A percentile compares a stretch with the other conserved stretches of the same genome.
Conservation (phyloP, 2,888 invertebrate genomes). For the Mythimna vitellina region DNA sequence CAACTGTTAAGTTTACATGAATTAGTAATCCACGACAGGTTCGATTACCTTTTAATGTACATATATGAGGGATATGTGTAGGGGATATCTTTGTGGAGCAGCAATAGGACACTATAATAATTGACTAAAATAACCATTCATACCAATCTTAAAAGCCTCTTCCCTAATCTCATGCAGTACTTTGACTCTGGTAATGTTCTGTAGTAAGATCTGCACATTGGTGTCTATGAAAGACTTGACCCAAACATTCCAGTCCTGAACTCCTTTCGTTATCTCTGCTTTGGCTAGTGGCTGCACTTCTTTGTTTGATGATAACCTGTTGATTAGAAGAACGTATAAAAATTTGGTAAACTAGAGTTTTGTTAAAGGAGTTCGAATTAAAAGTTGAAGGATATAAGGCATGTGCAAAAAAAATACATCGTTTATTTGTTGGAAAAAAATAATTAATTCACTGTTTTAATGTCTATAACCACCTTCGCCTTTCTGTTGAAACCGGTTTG, state of each 20-base stretch:
- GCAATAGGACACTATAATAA: not conserved
- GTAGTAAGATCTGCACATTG: slow-evolving; percentile 91
- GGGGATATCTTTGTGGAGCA: not conserved
- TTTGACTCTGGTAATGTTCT: slow-evolving; percentile 93
- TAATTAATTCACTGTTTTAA: too few species aligned
- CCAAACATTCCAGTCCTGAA: slow-evolving; percentile 92
- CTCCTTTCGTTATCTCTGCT: slow-evolving; percentile 80
- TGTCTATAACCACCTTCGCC: too few species aligned
- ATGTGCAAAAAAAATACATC: too few species aligned
- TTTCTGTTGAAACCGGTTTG: too few species aligned
- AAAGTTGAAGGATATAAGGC: too few species aligned
- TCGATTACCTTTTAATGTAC: not conserved
- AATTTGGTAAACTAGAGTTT: too few species aligned
- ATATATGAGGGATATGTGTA: not conserved
- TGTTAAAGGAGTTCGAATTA: too few species aligned
- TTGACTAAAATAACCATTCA: slow-evolving; percentile 27
- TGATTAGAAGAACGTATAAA: not conserved
- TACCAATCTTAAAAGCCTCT: slow-evolving; percentile 92
- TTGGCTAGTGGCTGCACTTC: slow-evolving; percentile 78
- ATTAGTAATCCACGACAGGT: too few species aligned
- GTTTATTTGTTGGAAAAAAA: too few species aligned
- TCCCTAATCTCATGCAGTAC: slow-evolving; percentile 93
- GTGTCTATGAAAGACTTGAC: slow-evolving; percentile 91
- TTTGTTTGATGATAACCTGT: slow-evolving; percentile 81
- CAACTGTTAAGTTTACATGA: not conserved